phyloP scores from a whole-genome alignment of 2,888 invertebrate genomes.

The Leptinotarsa tumamoca region DNA sequence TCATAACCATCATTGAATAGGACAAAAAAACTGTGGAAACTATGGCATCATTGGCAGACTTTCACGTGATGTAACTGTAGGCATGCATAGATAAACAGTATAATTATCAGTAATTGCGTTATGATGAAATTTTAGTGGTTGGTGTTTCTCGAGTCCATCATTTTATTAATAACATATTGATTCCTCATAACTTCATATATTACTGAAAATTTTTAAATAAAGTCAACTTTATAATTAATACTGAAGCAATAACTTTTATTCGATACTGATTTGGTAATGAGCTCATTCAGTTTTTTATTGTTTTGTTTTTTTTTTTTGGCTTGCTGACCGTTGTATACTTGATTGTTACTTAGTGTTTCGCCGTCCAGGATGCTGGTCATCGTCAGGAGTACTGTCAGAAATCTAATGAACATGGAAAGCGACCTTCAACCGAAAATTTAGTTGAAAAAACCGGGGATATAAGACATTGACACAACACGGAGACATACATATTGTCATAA shows the following conservation, averaged over 20 bases:
- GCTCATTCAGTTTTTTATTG: no score
- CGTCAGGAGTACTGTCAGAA: no score
- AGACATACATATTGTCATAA: no score
- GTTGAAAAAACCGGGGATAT: no score
- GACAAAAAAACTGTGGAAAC: neutral
- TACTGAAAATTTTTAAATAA: neutral
- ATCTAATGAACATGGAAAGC: no score
- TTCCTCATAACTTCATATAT: neutral
- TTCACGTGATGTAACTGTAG: neutral
- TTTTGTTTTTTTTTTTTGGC: no score
- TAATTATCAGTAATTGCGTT: constrained; percentile 8
- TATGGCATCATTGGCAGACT: constrained; percentile 1
- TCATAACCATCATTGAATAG: no score
- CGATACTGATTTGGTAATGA: neutral
- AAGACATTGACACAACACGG: no score
- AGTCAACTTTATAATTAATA: neutral
- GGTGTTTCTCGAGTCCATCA: neutral
- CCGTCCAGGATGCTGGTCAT: no score
- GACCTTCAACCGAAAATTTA: no score
- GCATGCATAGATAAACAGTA: constrained; percentile 12
- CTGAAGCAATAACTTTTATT: neutral
- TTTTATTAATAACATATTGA: neutral
- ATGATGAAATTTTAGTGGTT: constrained; percentile 3
- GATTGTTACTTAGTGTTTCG: no score
- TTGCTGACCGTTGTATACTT: no score